Conservation (phyloP, 2,797 vertebrate species). For the Chaunax sp. region DNA sequence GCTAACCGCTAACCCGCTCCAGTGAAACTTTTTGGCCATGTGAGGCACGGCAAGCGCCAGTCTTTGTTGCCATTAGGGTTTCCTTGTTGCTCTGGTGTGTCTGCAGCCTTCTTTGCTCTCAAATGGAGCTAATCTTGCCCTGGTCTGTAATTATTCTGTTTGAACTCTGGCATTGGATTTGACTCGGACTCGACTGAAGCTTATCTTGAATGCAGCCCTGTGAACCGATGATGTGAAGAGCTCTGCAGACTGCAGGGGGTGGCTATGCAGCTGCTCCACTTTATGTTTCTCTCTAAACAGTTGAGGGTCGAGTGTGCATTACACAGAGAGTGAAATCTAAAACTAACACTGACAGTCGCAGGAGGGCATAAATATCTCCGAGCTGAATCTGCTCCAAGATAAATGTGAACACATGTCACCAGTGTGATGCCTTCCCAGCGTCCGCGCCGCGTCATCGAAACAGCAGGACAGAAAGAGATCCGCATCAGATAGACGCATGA, state of each 20-base stretch:
- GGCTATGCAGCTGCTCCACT: slow-evolving; percentile 70
- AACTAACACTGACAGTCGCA: slow-evolving; percentile 79
- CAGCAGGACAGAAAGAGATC: slow-evolving; percentile 33
- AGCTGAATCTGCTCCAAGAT: slow-evolving; percentile 76
- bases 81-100: too few relatives aligned
- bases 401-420: slow-evolving; percentile 77
- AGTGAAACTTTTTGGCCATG: too few relatives aligned
- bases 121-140: too few relatives aligned
- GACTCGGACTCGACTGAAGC: slow-evolving; percentile 9
- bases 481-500: background rate
- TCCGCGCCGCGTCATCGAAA: slow-evolving; percentile 17
- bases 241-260: slow-evolving; percentile 6
- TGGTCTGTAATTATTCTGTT: background rate
- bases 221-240: slow-evolving; percentile 1
- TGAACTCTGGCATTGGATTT: background rate
- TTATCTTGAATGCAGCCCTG: slow-evolving; percentile 1
- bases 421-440: slow-evolving; percentile 48
- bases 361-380: slow-evolving; percentile 77
- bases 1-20: too few relatives aligned
- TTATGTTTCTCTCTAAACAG: slow-evolving; percentile 63
- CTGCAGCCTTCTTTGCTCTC: too few relatives aligned
- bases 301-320: slow-evolving; percentile 65
- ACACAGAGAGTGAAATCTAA: slow-evolving; percentile 78
- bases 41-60: too few relatives aligned
- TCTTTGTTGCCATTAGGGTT: too few relatives aligned